Conservation (phyloP, 2,113 vertebrate species). For the Microtus oregoni region DNA sequence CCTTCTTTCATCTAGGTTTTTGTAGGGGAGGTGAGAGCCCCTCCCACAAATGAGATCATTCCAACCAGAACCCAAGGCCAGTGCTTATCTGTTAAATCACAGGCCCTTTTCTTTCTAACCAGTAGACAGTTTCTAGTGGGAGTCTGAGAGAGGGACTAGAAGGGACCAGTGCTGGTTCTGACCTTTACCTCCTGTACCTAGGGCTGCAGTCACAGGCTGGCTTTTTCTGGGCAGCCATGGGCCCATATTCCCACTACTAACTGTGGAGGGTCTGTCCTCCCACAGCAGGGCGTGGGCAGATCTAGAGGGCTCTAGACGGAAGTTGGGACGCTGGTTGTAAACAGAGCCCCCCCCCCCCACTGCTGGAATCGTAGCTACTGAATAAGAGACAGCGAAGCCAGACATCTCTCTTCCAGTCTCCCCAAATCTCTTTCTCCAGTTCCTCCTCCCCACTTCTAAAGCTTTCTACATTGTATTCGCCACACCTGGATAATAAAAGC, state of each 20-base stretch:
- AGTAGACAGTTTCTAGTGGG: not conserved
- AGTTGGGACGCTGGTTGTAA: not conserved
- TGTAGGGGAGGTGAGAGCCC: not conserved
- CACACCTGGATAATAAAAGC: not conserved
- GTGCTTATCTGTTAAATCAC: not conserved
- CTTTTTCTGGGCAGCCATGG: not conserved
- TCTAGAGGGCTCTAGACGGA: not conserved
- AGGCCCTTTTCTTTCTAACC: not conserved
- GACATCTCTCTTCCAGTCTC: not conserved
- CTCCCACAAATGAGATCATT: not conserved
- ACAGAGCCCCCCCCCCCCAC: not conserved
- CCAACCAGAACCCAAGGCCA: conserved; percentile 7
- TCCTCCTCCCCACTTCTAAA: not conserved
- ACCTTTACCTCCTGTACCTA: not conserved
- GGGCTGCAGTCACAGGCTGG: not conserved
- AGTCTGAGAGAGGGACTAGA: not conserved
- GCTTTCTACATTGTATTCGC: not conserved
- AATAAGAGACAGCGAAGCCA: not conserved
- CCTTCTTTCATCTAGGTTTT: conserved; percentile 18
- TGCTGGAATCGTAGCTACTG: not conserved
- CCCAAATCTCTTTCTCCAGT: not conserved
- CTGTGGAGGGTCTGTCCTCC: not conserved
- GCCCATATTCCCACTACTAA: not conserved
- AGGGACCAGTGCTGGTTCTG: not conserved
- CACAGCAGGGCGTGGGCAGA: too few species aligned